Percentiles rank a stretch among this genome's conserved stretches.
phyloP scores from a whole-genome alignment of 2,113 vertebrate species.

The Peromyscus maniculatus region DNA sequence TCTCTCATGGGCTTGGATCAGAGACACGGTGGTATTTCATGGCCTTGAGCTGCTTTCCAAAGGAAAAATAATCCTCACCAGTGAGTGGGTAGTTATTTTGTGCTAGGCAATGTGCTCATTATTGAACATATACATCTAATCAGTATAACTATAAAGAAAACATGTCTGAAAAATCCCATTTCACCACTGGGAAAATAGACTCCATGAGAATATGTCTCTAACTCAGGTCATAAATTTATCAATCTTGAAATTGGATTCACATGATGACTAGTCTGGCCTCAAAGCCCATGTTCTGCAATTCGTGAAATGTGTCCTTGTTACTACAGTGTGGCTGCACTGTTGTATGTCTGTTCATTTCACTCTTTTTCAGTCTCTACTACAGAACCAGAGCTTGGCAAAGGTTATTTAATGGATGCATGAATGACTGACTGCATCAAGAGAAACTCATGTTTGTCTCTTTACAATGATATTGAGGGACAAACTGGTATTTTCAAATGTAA shows the following conservation, averaged over 20 bases:
- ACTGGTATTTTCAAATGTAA: background rate
- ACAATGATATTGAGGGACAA: background rate
- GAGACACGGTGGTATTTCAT: background rate
- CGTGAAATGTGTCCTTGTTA: accelerated
- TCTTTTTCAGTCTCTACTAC: background rate
- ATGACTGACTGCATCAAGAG: background rate
- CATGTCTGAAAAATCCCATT: background rate
- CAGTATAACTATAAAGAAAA: background rate
- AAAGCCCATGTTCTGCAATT: background rate
- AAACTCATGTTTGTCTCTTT: background rate
- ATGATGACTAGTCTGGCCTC: background rate
- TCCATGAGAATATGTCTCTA: background rate
- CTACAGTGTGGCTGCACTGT: no score
- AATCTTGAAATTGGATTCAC: background rate
- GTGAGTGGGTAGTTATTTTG: background rate
- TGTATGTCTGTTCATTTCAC: background rate
- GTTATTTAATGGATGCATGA: background rate
- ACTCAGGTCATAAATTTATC: background rate
- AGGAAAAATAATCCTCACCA: background rate
- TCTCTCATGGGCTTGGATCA: background rate
- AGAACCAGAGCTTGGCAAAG: background rate
- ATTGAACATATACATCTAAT: background rate
- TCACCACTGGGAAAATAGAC: background rate
- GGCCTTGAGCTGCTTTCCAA: conserved; percentile 27
- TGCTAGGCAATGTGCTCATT: background rate